phyloP scores from a whole-genome alignment of 2,797 vertebrate species.

The Eupleurogrammus muticus region DNA sequence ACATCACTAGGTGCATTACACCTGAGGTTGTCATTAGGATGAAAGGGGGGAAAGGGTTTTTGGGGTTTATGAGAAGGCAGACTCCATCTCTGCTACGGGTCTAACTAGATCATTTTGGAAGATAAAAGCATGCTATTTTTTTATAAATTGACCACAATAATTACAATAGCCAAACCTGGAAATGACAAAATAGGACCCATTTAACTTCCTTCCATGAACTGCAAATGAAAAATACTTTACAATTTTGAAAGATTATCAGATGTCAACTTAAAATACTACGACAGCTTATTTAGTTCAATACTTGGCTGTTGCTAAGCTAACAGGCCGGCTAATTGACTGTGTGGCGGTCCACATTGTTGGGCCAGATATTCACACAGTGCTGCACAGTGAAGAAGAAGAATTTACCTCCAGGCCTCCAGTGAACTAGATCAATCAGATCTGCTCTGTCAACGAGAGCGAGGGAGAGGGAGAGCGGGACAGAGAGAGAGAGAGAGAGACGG shows the following conservation, averaged over 20 bases:
- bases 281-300: neutral
- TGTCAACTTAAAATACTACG: neutral
- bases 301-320: neutral
- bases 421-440: constrained; percentile 71
- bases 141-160: too few species aligned
- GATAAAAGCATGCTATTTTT: too few species aligned
- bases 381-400: constrained; percentile 29
- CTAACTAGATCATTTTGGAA: too few species aligned
- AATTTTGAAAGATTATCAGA: neutral
- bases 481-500: neutral
- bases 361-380: constrained; percentile 13
- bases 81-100: too few species aligned
- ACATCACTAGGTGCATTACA: too few species aligned
- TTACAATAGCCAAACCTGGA: too few species aligned
- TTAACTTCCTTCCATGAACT: too few species aligned
- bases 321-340: constrained; percentile 1
- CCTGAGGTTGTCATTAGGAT: too few species aligned
- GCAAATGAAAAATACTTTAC: neutral
- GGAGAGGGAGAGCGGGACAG: neutral
- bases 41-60: too few species aligned
- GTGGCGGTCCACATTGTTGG: constrained; percentile 12
- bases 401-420: constrained; percentile 49
- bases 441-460: constrained; percentile 47
- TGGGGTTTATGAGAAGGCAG: too few species aligned
- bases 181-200: too few species aligned